phyloP scores from a whole-genome alignment of 2,797 vertebrate genomes.

The Calcarius lapponicus region DNA sequence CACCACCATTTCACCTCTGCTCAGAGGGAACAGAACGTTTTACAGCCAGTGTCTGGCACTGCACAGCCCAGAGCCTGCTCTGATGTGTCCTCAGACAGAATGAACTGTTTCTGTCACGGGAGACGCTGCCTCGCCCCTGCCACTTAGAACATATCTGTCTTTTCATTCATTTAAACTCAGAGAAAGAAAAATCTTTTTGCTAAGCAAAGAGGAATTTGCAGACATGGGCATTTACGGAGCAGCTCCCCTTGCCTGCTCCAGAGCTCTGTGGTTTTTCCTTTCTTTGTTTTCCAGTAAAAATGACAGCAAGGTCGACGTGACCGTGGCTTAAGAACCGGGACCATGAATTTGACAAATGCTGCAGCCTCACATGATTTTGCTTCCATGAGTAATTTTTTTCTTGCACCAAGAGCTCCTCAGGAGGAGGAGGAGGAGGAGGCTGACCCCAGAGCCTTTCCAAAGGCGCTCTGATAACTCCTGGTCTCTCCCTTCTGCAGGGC shows the following conservation, averaged over 20 bases:
- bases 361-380: neutral
- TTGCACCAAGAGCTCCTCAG: neutral
- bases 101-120: neutral
- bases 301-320: neutral
- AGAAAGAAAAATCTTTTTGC: neutral
- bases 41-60: accelerated
- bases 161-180: neutral
- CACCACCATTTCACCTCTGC: neutral
- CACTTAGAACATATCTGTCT: neutral
- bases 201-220: neutral
- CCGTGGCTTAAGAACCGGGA: neutral
- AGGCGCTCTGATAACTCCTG: neutral
- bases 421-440: neutral
- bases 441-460: neutral
- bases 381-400: neutral
- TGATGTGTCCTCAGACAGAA: neutral
- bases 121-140: accelerated
- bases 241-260: neutral
- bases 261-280: neutral
- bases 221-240: neutral
- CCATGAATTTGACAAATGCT: neutral
- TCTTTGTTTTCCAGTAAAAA: neutral
- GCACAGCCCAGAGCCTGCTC: neutral
- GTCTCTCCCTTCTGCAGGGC: neutral
- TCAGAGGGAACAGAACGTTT: neutral